Base-by-base conservation (phyloP, 2,888 invertebrate genomes). In the Pinctada fucata region DNA sequence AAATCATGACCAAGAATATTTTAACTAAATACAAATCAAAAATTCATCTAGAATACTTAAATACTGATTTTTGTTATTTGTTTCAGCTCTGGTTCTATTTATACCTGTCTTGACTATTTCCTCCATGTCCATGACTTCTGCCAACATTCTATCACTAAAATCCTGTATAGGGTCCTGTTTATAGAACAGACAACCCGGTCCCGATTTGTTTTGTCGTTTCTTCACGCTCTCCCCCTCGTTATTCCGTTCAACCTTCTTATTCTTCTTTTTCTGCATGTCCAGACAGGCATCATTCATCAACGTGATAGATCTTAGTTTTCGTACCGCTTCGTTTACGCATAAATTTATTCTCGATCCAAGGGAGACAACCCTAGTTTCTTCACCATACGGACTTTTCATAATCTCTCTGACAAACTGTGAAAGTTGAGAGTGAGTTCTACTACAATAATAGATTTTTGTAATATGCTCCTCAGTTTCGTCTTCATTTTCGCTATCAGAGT, bases 371-470 rank as follows among this genome's bases (percentile, higher is more conserved):
- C 96, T 95, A 3, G 96, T 94, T 75, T 95, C 93, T 45, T 95
- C 93, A 4, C 94, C 95, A 86, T 88, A 97, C 0, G 95, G 94
- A 77, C 97, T 98, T 89, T 95, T 95, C 85, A 96, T 95, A 2
- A 99, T 94, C 94, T 99, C 99, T 68, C 95, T 95, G n/a, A 98
- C 95, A 93, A 99, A 97, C 92, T 99, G 99, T 0, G 97, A 95
- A 65, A 99, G 93, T 91, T 99, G 99, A 0, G 99, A 98, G 93
- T 99, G 99, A 3, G 99, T 99, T 88, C 99, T 95, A 83, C 98
- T 98, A 91, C 97, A 97, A 92, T 97, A 99, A 90, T 95, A 97
- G 82, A 99, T 96, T 96, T 93, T 89, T 31, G 92, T 92, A 6
- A 90, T 91, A 69, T 91, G 85, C 79, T 91, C 89, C 64, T 90